Evolutionary conservation across 2,888 invertebrate species (phyloP).

Genomic region (Acrobasis repandana): DNA sequence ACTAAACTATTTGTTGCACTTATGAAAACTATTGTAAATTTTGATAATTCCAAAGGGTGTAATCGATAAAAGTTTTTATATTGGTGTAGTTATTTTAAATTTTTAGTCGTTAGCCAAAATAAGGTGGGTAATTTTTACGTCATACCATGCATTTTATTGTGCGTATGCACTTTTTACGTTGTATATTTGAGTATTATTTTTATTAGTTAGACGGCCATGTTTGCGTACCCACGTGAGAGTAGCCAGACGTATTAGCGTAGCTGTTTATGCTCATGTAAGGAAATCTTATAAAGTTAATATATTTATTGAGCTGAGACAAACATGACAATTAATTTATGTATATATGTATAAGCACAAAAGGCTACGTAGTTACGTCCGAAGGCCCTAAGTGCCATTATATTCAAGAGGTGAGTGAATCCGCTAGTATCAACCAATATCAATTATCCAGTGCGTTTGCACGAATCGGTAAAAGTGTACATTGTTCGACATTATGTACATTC

Average conservation of each 20-base stretch:
- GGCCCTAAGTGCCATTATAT: constrained; percentile 55
- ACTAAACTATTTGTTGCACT: constrained; percentile 67
- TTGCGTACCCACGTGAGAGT: constrained; percentile 33
- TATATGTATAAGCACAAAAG: constrained; percentile 20
- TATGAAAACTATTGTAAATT: constrained; percentile 55
- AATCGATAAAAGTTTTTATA: constrained; percentile 48
- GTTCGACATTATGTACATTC: constrained; percentile 61
- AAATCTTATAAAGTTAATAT: not conserved
- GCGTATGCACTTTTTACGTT: constrained; percentile 51
- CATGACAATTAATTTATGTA: not conserved
- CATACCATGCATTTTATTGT: constrained; percentile 68
- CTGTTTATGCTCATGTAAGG: constrained; percentile 22
- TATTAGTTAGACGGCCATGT: constrained; percentile 33
- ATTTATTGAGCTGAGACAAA: not conserved
- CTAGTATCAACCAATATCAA: constrained; percentile 48
- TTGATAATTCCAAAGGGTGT: constrained; percentile 55
- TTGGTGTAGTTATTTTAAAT: constrained; percentile 45
- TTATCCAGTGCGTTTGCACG: constrained; percentile 54
- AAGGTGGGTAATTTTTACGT: constrained; percentile 55
- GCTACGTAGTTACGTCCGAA: constrained; percentile 32
- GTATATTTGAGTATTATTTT: constrained; percentile 42
- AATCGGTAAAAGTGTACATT: constrained; percentile 59
- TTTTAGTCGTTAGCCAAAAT: constrained; percentile 47
- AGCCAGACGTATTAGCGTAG: constrained; percentile 27
- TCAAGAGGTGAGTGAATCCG: constrained; percentile 55